Conservation (phyloP, 2,113 vertebrate genomes). For the Narcine bancroftii region DNA sequence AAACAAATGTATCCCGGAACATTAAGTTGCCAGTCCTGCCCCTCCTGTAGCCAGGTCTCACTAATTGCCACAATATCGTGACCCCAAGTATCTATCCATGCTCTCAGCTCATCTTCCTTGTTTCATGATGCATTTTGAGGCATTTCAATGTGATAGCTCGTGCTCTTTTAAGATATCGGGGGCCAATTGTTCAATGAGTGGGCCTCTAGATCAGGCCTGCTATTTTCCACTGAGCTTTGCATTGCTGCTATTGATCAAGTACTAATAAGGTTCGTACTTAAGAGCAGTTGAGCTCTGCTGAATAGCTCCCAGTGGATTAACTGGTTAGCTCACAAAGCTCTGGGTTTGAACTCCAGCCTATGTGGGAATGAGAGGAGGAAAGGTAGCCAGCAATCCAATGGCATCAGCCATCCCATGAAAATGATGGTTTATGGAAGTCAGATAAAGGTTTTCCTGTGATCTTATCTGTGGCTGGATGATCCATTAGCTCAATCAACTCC, state of each 20-base stretch:
- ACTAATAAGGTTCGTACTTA: not conserved
- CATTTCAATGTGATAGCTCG: not conserved
- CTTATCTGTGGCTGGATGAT: not conserved
- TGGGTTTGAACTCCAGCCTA: not conserved
- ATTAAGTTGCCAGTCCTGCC: too few species aligned
- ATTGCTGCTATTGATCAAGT: not conserved
- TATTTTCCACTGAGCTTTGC: not conserved
- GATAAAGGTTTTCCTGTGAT: not conserved
- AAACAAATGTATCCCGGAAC: too few species aligned
- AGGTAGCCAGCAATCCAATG: not conserved
- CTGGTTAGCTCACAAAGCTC: not conserved
- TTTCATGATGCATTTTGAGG: not conserved
- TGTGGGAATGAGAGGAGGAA: not conserved
- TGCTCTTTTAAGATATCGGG: not conserved
- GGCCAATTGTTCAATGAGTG: not conserved
- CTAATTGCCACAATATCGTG: too few species aligned
- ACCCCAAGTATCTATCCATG: too few species aligned
- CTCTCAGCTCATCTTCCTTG: too few species aligned
- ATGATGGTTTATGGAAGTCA: not conserved
- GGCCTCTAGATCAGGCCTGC: not conserved
- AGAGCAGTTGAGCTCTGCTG: not conserved
- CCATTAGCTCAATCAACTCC: not conserved
- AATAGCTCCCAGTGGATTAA: not conserved
- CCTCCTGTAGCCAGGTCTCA: too few species aligned
- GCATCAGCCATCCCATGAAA: not conserved